Conservation (phyloP, 2,888 invertebrate genomes). For the Tortricodes alternella region DNA sequence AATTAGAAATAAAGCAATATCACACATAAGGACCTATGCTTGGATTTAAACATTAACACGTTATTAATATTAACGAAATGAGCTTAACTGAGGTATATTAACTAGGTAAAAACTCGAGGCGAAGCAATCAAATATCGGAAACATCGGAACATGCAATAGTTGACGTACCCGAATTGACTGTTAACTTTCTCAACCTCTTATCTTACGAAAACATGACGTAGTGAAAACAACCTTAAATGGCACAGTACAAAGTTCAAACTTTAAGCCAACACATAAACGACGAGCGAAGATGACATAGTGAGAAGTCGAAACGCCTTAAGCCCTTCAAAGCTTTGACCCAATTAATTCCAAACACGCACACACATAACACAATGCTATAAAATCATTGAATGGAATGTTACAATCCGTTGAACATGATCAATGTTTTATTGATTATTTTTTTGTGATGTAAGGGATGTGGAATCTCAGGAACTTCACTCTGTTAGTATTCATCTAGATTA, state of each 20-base stretch:
- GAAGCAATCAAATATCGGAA: background rate
- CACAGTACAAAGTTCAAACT: too few species aligned
- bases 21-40: background rate
- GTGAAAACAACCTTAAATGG: too few species aligned
- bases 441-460: conserved; percentile 45
- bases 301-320: too few species aligned
- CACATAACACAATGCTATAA: conserved; percentile 35
- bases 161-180: too few species aligned
- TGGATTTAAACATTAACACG: background rate
- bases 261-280: too few species aligned
- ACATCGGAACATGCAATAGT: background rate
- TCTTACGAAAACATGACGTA: too few species aligned
- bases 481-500: background rate
- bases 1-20: background rate
- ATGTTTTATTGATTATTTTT: conserved; percentile 37
- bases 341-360: conserved; percentile 56
- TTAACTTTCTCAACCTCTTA: too few species aligned
- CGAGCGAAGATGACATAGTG: too few species aligned
- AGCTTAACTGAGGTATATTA: background rate
- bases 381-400: conserved; percentile 45
- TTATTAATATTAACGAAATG: background rate
- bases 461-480: conserved; percentile 43
- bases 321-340: conserved; percentile 55
- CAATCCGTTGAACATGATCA: conserved; percentile 51
- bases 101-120: background rate